phyloP scores from a whole-genome alignment of 2,888 invertebrate genomes.

The Chloroclystis v-ata region DNA sequence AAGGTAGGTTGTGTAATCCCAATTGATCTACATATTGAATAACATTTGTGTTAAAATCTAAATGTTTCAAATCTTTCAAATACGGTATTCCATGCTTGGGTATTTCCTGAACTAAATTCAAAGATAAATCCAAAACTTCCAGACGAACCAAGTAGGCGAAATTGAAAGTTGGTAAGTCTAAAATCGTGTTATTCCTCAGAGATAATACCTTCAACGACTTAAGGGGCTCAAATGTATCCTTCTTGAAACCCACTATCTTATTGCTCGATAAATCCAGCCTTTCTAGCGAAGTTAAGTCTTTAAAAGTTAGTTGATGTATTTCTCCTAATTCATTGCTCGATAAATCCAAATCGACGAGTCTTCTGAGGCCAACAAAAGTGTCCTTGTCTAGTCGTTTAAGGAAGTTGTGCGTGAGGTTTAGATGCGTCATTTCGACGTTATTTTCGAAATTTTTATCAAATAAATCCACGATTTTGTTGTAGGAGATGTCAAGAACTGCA shows the following conservation, averaged over 20 bases:
- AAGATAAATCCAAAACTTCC: conserved; percentile 85
- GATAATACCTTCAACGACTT: conserved; percentile 84
- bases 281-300: conserved; percentile 85
- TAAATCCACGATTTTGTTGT: conserved; percentile 87
- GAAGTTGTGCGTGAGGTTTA: conserved; percentile 88
- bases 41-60: conserved; percentile 87
- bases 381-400: conserved; percentile 85
- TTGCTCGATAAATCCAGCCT: conserved; percentile 87
- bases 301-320: conserved; percentile 86
- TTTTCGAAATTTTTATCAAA: conserved; percentile 90
- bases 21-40: conserved; percentile 84
- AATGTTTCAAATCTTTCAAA: conserved; percentile 82
- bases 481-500: conserved; percentile 87
- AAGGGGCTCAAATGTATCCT: conserved; percentile 83
- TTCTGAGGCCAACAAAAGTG: conserved; percentile 84
- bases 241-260: conserved; percentile 84
- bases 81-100: conserved; percentile 85
- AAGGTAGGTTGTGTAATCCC: conserved; percentile 85
- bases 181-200: conserved; percentile 86
- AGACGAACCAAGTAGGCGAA: conserved; percentile 82
- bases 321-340: conserved; percentile 87
- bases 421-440: conserved; percentile 83
- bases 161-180: conserved; percentile 85
- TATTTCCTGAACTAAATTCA: conserved; percentile 87
- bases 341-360: conserved; percentile 83